Percentiles rank a stretch among this genome's conserved stretches.
phyloP scores from a whole-genome alignment of 2,797 vertebrate genomes.

The Champsocephalus esox region DNA sequence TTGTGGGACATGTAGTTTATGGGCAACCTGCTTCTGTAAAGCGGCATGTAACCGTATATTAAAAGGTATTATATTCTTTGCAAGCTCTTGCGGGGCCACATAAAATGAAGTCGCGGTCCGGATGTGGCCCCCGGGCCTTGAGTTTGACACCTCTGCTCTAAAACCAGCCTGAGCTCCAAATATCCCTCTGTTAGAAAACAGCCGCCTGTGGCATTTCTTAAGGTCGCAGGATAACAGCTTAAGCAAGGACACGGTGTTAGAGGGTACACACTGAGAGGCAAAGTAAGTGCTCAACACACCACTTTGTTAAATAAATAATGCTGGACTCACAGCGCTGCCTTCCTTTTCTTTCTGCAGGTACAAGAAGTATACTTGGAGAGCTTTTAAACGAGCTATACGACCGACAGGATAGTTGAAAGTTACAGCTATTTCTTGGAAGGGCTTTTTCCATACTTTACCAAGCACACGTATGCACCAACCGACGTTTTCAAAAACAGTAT shows the following conservation, averaged over 20 bases:
- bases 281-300: conserved; percentile 7
- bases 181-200: conserved; percentile 4
- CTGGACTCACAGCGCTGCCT: conserved; percentile 8
- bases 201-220: conserved; percentile 11
- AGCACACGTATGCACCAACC: conserved; percentile 1
- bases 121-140: too few species aligned
- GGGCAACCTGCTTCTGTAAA: too few species aligned
- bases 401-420: neutral
- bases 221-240: conserved; percentile 18
- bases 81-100: too few species aligned
- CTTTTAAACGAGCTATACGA: neutral
- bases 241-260: conserved; percentile 12
- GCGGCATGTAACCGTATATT: too few species aligned
- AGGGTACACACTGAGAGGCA: conserved; percentile 8
- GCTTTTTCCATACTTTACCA: neutral
- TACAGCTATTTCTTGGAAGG: neutral
- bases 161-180: conserved; percentile 40
- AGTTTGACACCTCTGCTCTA: neutral
- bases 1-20: too few species aligned
- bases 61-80: too few species aligned
- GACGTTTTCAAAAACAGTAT: neutral
- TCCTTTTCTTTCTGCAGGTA: neutral
- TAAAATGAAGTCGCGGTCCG: too few species aligned
- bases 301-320: conserved; percentile 20
- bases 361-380: neutral